Base-by-base conservation (phyloP, 1,140 invertebrate species). In the Dendrolimus kikuchii region DNA sequence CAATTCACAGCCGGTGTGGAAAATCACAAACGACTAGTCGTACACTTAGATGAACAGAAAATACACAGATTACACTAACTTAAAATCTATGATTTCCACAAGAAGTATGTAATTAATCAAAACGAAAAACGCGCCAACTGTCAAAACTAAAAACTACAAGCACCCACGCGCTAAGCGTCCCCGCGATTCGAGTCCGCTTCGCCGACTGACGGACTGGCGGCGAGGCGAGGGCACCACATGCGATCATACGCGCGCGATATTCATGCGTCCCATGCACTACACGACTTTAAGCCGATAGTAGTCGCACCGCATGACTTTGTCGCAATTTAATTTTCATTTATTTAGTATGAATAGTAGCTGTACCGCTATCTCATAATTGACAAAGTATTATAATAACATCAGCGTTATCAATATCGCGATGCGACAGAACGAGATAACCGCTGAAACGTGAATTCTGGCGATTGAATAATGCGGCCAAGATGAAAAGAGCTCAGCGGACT, bases 91-190 rank as follows among this genome's bases (percentile, higher is more conserved):
- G 77, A 68, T 79, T 82, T 81, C 62, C 77, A 81, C 76, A 68
- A 73, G 59, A 81, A 69, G 77, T 74, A 77, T 66, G 64, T 68
- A 75, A 76, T 78, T 66, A 52, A 67, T 80, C n/a, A 44, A 51
- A 85, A 81, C 75, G 71, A 81, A 85, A 82, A 83, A 76, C 81
- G 77, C 81, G 82, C 79, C 80, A 86, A 86, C 78, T 86, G 80
- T 86, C 80, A 86, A 86, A 51, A 79, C 76, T 80, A 86, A 86
- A 83, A 81, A 79, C 80, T 83, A 83, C 80, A 79, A 86, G 82
- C 82, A 86, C 80, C 82, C 64, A 76, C 76, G 71, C 74, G 64
- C 66, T 76, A 77, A 76, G 76, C 82, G 61, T 64, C 76, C 74
- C 71, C 77, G 74, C 80, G 74, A 70, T 73, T 63, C 63, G 80